Evolutionary conservation across 1,140 invertebrate genomes (phyloP), one percentile per base, ranked within the genome.

Genomic region (Zaprionus ornatus): DNA sequence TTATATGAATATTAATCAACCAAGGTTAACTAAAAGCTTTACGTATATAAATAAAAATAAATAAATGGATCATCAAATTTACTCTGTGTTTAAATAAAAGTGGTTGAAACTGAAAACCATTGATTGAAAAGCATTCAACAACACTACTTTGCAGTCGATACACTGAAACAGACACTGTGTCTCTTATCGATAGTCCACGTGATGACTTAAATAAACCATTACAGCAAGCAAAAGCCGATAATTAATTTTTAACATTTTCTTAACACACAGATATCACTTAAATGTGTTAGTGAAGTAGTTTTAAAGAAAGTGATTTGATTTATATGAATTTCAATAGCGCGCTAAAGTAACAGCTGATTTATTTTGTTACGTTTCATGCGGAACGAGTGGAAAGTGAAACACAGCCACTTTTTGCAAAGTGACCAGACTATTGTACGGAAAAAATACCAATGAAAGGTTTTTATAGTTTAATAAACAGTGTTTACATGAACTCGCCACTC

Each of bases 401-500:
- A 48, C 21, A 35, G 21, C 37, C 12, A 67, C 21, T 27, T 62
- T 73, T 10, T 3, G 32, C 65, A 74, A 59, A 56, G 66, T 74
- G 72, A 62, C 72, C 72, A 59, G 23, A 17, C 12, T 13, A 2
- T 15, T 4, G n/a, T 6, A 50, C 9, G 3, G 21, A 10, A 10
- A 29, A 23, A 48, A 62, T 29, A 25, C 21, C 29, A n/a, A 35
- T 17, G 21, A 48, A 59, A 60, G 6, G 25, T 54, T 70, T 25
- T 55, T 23, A 21, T 56, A 48, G 59, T 70, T 48, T 45, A 50
- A 66, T 67, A 73, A 66, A 73, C 62, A 61, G 66, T 74, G 72
- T 74, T 74, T 74, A 74, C 72, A 19, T 69, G 57, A 69, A 52
- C 29, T 74, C 52, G 66, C 40, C 40, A 66, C 37, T 56, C 72